phyloP scores from a whole-genome alignment of 2,888 invertebrate genomes.

The Pharmacophagus antenor region DNA sequence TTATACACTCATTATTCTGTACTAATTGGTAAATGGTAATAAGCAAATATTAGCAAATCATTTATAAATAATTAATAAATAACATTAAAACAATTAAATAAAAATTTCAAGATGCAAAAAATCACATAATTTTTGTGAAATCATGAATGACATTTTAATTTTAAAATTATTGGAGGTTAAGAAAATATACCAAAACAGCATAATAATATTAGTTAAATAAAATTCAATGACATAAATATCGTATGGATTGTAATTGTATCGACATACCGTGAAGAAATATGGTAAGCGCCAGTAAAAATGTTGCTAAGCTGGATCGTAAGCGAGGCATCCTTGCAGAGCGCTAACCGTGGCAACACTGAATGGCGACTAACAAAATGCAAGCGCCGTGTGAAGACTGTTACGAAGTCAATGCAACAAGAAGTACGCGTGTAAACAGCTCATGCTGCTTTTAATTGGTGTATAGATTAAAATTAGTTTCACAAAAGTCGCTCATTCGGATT shows the following conservation, averaged over 20 bases:
- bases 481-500: too few species aligned
- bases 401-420: conserved; percentile 31
- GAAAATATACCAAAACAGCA: neutral
- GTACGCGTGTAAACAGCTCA: conserved; percentile 8
- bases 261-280: conserved; percentile 43
- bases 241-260: conserved; percentile 3
- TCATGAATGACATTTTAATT: too few species aligned
- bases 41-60: too few species aligned
- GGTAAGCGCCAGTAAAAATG: conserved; percentile 35
- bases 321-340: conserved; percentile 48
- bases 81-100: too few species aligned
- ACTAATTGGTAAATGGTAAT: too few species aligned
- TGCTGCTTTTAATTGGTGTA: conserved; percentile 9
- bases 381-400: conserved; percentile 26
- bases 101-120: too few species aligned
- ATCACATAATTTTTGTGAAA: too few species aligned
- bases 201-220: neutral
- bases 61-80: too few species aligned
- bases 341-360: conserved; percentile 31
- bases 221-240: conserved; percentile 13
- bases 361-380: conserved; percentile 24
- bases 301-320: conserved; percentile 38
- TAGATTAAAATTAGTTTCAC: too few species aligned
- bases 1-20: too few species aligned
- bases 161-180: neutral